Evolutionary conservation across 2,113 vertebrate species (phyloP), one percentile per base, ranked within the genome.

Genomic region (Ia io): DNA sequence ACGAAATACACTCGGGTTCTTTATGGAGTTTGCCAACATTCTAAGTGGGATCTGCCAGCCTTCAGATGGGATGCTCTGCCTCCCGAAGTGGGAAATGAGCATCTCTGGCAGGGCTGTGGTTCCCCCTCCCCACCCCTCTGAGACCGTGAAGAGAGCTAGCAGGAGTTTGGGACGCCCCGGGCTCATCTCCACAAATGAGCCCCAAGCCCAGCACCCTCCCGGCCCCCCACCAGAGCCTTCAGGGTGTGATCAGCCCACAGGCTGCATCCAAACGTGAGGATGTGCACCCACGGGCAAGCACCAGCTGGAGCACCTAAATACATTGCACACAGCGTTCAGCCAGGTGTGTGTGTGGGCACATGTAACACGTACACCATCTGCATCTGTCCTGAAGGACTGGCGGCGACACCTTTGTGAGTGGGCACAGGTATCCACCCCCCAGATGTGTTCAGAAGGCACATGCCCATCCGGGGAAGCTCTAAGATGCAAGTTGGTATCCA

Each of bases 11-110:
- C 32, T 28, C 17, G 0, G 35, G 51, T 28, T 88, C 88, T 42
- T 44, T 47, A 56, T 53, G 63, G 91, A 88, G 76, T 85, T 37
- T 78, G 63, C 83, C 91, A 95, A 35, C 42, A 70, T 78, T 84
- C 79, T 59, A 82, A 84, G 32, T 70, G 63, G 74, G 70, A 79
- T 16, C n/a, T 71, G 28, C 80, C 78, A 85, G 49, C 56, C 93
- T 80, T 67, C 74, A 25, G 80, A 85, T 49, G 91, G 59, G 74
- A 74, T 65, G 32, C 82, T 88, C 78, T 94, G 86, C 65, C 83
- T 95, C 90, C 65, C 3, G 0, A 17, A 76, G 67, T 63, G 49
- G 53, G 71, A 93, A 70, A 74, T 18, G 73, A 42, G 5, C 84
- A 28, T 47, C 87, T 82, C 73, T 61, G 88, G 79, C n/a, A 40